phyloP scores from a whole-genome alignment of 2,888 invertebrate genomes.

The Taphrorychus bicolor region DNA sequence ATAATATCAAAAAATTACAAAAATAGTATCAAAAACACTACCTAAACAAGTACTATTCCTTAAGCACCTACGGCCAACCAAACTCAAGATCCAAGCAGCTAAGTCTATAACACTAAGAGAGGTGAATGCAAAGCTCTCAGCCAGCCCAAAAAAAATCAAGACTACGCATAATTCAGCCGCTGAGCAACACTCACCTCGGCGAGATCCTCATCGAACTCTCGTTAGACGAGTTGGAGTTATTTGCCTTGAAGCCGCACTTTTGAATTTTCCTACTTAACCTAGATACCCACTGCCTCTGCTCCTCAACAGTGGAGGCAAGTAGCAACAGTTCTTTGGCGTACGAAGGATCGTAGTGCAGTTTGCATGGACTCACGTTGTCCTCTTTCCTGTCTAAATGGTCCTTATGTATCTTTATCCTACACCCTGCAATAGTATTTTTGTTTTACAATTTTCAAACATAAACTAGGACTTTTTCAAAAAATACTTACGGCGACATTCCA shows the following conservation, averaged over 20 bases:
- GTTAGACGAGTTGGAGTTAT: slow-evolving; percentile 68
- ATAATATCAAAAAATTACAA: not conserved
- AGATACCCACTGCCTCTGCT: slow-evolving; percentile 93
- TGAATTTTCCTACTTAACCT: slow-evolving; percentile 91
- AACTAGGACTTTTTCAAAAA: not conserved
- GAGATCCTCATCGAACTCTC: not conserved
- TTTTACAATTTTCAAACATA: not conserved
- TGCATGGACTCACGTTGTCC: slow-evolving; percentile 92
- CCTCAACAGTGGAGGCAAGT: slow-evolving; percentile 83
- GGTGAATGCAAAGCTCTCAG: too few relatives aligned
- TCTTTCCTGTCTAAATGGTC: slow-evolving; percentile 90
- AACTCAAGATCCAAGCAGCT: slow-evolving; percentile 3
- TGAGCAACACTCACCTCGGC: not conserved
- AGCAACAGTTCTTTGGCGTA: slow-evolving; percentile 93
- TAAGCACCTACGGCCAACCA: slow-evolving; percentile 5
- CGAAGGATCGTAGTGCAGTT: slow-evolving; percentile 93
- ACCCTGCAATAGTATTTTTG: slow-evolving; percentile 68
- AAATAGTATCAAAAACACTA: not conserved
- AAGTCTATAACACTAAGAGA: too few relatives aligned
- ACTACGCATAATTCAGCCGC: not conserved
- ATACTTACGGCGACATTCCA: slow-evolving; percentile 91
- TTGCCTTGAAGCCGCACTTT: slow-evolving; percentile 91
- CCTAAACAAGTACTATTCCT: not conserved
- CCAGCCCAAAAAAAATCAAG: not conserved
- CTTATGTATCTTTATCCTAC: slow-evolving; percentile 96